phyloP scores from a whole-genome alignment of 2,797 vertebrate genomes.

The Coccyzus lansbergi region DNA sequence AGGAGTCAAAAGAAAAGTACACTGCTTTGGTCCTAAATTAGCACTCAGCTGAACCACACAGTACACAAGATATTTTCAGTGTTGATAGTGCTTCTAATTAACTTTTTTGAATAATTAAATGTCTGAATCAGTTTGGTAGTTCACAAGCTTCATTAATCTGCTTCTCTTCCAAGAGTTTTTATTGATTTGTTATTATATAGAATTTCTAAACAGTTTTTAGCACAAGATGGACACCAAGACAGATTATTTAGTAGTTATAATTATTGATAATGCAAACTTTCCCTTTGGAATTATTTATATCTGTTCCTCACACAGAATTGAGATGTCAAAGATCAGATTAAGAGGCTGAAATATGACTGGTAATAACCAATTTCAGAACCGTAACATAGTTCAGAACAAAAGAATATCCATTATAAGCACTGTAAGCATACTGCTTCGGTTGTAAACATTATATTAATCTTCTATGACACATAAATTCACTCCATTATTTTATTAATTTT shows the following conservation, averaged over 20 bases:
- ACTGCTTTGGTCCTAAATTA: not conserved
- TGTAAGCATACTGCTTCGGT: not conserved
- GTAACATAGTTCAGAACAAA: not conserved
- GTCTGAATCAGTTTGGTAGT: not conserved
- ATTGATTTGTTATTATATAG: not conserved
- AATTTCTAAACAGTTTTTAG: not conserved
- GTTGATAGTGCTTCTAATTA: not conserved
- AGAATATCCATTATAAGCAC: not conserved
- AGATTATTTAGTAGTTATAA: not conserved
- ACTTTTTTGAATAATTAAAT: not conserved
- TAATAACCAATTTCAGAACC: conserved; percentile 2
- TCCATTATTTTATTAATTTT: not conserved
- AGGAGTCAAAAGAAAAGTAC: not conserved
- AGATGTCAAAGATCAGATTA: conserved; percentile 23
- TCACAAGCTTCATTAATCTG: not conserved
- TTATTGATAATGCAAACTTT: not conserved
- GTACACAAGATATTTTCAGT: not conserved
- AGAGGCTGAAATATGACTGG: conserved; percentile 5
- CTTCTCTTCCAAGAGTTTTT: not conserved
- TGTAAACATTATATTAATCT: not conserved
- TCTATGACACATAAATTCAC: not conserved
- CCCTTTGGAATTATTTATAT: not conserved
- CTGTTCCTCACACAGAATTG: not conserved
- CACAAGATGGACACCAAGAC: not conserved
- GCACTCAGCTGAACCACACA: not conserved